Percentiles rank a stretch among this genome's conserved stretches.
phyloP scores from a whole-genome alignment of 2,797 vertebrate species.

The Spea hammondii region DNA sequence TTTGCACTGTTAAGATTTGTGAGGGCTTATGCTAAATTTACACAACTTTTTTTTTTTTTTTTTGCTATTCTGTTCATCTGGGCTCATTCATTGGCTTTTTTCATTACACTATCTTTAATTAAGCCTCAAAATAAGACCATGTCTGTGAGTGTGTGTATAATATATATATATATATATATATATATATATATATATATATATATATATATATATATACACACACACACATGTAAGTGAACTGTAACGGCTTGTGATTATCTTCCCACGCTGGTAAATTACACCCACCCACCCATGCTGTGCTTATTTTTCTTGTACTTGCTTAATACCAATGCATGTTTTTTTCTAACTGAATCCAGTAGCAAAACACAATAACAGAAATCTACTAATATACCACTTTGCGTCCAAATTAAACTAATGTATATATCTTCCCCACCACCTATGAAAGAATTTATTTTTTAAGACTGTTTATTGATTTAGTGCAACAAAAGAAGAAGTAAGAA shows the following conservation, averaged over 20 bases:
- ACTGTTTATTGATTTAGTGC: constrained; percentile 32
- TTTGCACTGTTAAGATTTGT: too few relatives aligned
- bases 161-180: too few relatives aligned
- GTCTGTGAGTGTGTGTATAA: too few relatives aligned
- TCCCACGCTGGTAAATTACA: constrained; percentile 46
- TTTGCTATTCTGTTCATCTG: too few relatives aligned
- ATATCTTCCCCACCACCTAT: constrained; percentile 16
- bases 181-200: too few relatives aligned
- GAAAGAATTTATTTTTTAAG: constrained; percentile 18
- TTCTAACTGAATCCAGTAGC: constrained; percentile 22
- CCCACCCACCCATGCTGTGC: constrained; percentile 49
- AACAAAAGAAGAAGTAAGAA: constrained; percentile 19
- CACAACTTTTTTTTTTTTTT: too few relatives aligned
- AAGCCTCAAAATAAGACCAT: too few relatives aligned
- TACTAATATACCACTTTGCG: constrained; percentile 39
- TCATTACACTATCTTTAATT: too few relatives aligned
- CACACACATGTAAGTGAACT: neutral
- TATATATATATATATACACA: too few relatives aligned
- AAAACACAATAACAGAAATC: constrained; percentile 44
- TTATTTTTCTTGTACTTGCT: constrained; percentile 39
- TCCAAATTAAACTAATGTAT: constrained; percentile 42
- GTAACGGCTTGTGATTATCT: constrained; percentile 45
- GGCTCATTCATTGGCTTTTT: too few relatives aligned
- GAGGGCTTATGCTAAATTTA: too few relatives aligned
- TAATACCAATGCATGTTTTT: constrained; percentile 23